Conservation (phyloP, 2,797 vertebrate species). For the Bovichtus variegatus region DNA sequence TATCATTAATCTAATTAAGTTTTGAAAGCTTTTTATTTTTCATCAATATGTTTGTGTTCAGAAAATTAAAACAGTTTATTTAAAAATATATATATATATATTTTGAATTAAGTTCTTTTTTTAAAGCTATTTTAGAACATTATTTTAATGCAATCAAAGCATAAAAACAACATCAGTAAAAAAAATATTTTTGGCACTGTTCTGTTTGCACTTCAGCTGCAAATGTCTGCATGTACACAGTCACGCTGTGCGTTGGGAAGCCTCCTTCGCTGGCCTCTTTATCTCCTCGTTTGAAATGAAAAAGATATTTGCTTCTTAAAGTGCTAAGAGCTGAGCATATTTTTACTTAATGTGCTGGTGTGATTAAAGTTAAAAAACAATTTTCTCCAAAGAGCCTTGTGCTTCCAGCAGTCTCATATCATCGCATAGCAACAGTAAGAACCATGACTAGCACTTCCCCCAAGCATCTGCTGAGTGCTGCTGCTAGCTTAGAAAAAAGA, state of each 20-base stretch:
- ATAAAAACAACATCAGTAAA: neutral
- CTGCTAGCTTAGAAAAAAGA: conserved; percentile 40
- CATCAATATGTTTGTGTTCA: no score
- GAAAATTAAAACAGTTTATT: neutral
- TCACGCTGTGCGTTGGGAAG: conserved; percentile 13
- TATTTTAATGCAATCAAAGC: neutral
- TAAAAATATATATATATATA: neutral
- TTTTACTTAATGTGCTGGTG: conserved; percentile 62
- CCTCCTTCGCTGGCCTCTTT: conserved; percentile 23
- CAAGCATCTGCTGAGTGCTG: conserved; percentile 66
- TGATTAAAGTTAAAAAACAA: conserved; percentile 71
- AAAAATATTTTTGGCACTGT: no score
- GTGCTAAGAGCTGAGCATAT: conserved; percentile 51
- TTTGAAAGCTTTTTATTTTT: no score
- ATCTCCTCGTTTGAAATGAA: conserved; percentile 38
- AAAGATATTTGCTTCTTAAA: conserved; percentile 43
- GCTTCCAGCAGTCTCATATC: conserved; percentile 52
- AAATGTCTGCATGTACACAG: neutral
- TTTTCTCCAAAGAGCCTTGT: conserved; percentile 65
- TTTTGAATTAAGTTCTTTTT: neutral
- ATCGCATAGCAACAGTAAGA: conserved; percentile 72
- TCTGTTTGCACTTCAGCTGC: no score
- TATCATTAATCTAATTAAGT: no score
- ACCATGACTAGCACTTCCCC: conserved; percentile 57
- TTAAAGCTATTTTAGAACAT: neutral